Evolutionary conservation across 1,140 invertebrate genomes (phyloP).

Genomic region (Cryptotermes secundus): DNA sequence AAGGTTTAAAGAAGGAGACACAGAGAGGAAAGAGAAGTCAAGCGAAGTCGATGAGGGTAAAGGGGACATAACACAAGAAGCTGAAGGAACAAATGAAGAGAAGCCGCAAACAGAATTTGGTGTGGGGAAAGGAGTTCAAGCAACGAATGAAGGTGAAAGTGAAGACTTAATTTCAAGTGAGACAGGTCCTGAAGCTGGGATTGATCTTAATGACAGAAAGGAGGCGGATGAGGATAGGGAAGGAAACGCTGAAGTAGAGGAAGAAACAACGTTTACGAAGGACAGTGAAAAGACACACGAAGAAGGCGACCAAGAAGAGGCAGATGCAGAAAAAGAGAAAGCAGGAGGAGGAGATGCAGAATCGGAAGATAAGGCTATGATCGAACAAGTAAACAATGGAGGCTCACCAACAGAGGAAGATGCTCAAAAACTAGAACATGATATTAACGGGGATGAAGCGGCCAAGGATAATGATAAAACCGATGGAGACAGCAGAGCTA

Average conservation of each 20-base stretch:
- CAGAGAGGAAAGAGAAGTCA: not conserved
- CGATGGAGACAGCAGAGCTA: too few species aligned
- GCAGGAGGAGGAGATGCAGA: not conserved
- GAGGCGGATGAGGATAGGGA: not conserved
- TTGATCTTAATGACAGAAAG: not conserved
- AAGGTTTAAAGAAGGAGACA: not conserved
- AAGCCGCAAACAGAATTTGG: not conserved
- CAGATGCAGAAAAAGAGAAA: not conserved
- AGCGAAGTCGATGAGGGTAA: not conserved
- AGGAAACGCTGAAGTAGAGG: not conserved
- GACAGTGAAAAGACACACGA: not conserved
- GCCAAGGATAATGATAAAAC: too few species aligned
- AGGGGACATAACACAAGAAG: not conserved
- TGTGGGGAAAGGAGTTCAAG: not conserved
- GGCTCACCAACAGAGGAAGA: not conserved
- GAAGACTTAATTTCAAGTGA: not conserved
- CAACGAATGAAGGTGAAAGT: not conserved
- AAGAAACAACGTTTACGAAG: not conserved
- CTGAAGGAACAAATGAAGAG: not conserved
- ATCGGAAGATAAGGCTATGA: too few species aligned
- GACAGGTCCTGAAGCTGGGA: not conserved
- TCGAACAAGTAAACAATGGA: too few species aligned
- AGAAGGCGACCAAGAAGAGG: not conserved
- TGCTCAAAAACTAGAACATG: conserved; percentile 32
- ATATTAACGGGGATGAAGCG: not conserved